Evolutionary conservation across 2,113 vertebrate genomes (phyloP).

Genomic region (Hippocampus zosterae): DNA sequence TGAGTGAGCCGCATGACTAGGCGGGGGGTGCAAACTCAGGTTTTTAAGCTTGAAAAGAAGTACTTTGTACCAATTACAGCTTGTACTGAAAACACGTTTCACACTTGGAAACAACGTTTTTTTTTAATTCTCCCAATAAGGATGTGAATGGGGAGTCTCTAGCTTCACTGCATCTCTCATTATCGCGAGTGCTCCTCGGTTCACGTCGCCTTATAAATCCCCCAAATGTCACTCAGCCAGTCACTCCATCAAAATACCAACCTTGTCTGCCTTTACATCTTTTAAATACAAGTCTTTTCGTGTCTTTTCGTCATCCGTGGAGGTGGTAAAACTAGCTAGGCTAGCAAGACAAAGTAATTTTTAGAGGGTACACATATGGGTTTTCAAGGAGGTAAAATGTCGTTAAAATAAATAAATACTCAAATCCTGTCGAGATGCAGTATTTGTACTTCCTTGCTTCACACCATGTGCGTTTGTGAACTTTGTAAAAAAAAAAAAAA

Average conservation of each 20-base stretch:
- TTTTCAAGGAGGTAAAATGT: too few species aligned
- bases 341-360: background rate
- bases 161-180: background rate
- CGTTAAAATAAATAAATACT: too few species aligned
- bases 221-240: background rate
- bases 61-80: conserved; percentile 24
- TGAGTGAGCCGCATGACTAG: conserved; percentile 3
- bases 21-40: conserved; percentile 8
- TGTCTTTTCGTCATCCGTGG: background rate
- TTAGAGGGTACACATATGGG: too few species aligned
- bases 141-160: background rate
- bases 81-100: conserved; percentile 22
- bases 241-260: background rate
- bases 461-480: too few species aligned
- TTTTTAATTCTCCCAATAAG: too few species aligned
- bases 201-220: background rate
- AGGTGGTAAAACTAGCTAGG: background rate
- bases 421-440: too few species aligned
- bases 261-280: background rate
- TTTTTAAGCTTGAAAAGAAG: conserved; percentile 31
- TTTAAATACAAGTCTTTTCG: background rate
- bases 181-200: too few species aligned
- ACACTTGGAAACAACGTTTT: too few species aligned
- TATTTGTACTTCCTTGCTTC: too few species aligned
- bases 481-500: too few species aligned